Conservation (phyloP, 2,797 vertebrate species). For the Sebastes trivittatus region DNA sequence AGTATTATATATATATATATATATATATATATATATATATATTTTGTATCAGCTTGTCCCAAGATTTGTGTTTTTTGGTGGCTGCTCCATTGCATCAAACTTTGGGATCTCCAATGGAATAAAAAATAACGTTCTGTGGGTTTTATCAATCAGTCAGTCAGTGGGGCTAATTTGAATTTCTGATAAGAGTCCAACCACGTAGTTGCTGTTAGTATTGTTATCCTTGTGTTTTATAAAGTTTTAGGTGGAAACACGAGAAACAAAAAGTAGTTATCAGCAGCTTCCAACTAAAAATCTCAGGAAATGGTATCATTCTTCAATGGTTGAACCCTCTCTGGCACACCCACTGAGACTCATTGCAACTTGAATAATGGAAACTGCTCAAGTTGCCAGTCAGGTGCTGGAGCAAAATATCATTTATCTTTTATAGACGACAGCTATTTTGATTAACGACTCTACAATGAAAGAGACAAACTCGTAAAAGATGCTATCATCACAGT, state of each 20-base stretch:
- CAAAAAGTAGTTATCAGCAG: background rate
- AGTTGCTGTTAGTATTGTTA: background rate
- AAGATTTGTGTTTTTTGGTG: background rate
- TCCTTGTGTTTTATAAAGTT: background rate
- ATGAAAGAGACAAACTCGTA: constrained; percentile 43
- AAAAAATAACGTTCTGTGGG: background rate
- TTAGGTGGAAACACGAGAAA: background rate
- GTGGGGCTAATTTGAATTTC: background rate
- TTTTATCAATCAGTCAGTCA: background rate
- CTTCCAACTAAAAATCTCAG: constrained; percentile 6
- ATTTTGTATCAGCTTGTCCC: background rate
- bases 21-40: background rate
- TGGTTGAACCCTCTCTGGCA: constrained; percentile 15
- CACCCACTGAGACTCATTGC: constrained; percentile 30
- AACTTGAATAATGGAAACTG: constrained; percentile 36
- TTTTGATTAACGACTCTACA: constrained; percentile 52
- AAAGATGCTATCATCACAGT: constrained; percentile 44
- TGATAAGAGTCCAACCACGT: background rate
- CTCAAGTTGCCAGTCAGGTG: constrained; percentile 48
- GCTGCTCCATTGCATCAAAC: background rate
- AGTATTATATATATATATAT: background rate
- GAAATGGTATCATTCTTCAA: constrained; percentile 18
- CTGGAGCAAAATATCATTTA: constrained; percentile 40
- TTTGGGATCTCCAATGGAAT: background rate
- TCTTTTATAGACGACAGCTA: constrained; percentile 40